These are phyloP conservation scores for Agrochola circellaris DNA, from an alignment of 2,888 invertebrate species.

Conservation along the genomic window DNA sequence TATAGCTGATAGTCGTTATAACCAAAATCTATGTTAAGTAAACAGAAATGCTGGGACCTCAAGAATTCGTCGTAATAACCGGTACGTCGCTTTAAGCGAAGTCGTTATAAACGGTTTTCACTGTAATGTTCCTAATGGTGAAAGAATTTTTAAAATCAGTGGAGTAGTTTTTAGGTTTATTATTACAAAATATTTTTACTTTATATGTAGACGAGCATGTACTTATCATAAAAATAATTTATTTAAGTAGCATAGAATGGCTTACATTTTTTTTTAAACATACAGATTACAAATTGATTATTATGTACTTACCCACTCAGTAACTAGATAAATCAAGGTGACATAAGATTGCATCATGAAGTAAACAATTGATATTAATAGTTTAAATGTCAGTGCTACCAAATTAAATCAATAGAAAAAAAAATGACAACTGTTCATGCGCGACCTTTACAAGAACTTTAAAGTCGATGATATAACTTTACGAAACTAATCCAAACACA, in stretches of 20 bases:
- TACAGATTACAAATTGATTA: background rate
- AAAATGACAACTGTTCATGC: constrained; percentile 54
- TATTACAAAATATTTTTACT: too few species aligned
- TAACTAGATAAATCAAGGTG: constrained; percentile 9
- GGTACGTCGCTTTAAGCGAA: too few species aligned
- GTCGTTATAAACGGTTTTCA: too few species aligned
- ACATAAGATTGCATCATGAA: constrained; percentile 2
- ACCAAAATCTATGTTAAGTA: too few species aligned
- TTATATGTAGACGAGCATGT: background rate
- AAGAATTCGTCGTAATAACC: too few species aligned
- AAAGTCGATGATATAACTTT: constrained; percentile 66
- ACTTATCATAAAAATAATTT: background rate
- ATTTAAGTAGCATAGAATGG: background rate
- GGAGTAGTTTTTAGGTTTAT: too few species aligned
- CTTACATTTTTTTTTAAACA: background rate
- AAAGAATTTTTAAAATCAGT: too few species aligned
- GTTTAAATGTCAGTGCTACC: constrained; percentile 23
- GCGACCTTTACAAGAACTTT: constrained; percentile 79
- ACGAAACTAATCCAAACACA: constrained; percentile 15
- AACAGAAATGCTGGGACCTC: too few species aligned
- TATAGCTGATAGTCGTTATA: too few species aligned
- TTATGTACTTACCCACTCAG: background rate
- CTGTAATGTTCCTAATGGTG: too few species aligned
- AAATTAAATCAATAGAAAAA: constrained; percentile 22
- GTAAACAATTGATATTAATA: constrained; percentile 17